These are phyloP conservation scores for Hyles euphorbiae DNA, from an alignment of 1,140 invertebrate species.

Conservation along the genomic window DNA sequence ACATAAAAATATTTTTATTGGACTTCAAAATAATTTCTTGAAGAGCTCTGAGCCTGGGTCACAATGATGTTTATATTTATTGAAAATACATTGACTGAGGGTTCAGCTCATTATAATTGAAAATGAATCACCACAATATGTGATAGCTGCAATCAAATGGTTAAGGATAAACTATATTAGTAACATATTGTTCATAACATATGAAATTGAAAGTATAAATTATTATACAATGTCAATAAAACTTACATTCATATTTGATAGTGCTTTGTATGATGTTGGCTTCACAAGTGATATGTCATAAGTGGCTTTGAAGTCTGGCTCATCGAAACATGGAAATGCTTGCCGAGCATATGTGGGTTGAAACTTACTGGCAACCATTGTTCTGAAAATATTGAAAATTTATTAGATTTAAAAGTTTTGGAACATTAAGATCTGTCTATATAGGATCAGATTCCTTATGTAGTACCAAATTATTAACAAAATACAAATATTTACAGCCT, in stretches of 20 bases:
- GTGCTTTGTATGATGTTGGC: slow-evolving; percentile 81
- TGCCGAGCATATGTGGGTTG: slow-evolving; percentile 94
- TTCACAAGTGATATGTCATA: slow-evolving; percentile 87
- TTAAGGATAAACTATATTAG: too few species aligned
- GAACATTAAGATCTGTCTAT: too few species aligned
- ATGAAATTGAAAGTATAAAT: slow-evolving; percentile 4
- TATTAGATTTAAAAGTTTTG: not conserved
- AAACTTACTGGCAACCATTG: slow-evolving; percentile 93
- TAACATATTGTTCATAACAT: not conserved
- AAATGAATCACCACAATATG: too few species aligned
- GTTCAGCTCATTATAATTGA: too few species aligned
- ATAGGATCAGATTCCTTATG: too few species aligned
- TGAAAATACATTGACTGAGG: too few species aligned
- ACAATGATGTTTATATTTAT: too few species aligned
- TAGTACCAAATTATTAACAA: too few species aligned
- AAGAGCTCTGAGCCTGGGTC: too few species aligned
- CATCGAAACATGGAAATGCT: slow-evolving; percentile 97
- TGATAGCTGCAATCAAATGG: too few species aligned
- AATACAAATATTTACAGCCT: not conserved
- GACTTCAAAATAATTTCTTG: too few species aligned
- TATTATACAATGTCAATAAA: not conserved
- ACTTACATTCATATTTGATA: slow-evolving; percentile 88
- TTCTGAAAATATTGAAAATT: slow-evolving; percentile 74
- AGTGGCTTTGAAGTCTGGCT: slow-evolving; percentile 93
- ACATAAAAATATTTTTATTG: too few species aligned